Evolutionary conservation across 2,888 invertebrate genomes (phyloP).

Genomic region (Andrena haemorrhoa): DNA sequence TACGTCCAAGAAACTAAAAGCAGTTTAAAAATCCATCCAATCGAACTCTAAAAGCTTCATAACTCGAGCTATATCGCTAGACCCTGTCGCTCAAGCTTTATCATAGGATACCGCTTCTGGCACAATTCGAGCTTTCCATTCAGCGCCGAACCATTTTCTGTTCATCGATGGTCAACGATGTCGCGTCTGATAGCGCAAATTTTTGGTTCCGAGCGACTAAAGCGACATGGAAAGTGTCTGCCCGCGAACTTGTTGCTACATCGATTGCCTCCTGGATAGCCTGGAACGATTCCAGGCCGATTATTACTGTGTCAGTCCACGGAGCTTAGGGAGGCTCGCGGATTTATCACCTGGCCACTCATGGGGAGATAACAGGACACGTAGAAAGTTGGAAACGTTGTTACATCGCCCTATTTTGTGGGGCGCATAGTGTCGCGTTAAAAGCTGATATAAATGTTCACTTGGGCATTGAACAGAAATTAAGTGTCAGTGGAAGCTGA

Average conservation of each 20-base stretch:
- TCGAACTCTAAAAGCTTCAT: no score
- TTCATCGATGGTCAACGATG: constrained; percentile 3
- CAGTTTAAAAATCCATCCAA: no score
- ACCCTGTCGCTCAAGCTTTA: no score
- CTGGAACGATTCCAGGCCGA: constrained; percentile 74
- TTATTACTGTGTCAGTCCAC: constrained; percentile 41
- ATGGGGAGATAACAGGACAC: not conserved
- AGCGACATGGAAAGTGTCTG: constrained; percentile 2
- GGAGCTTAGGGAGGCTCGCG: constrained; percentile 22
- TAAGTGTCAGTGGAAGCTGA: no score
- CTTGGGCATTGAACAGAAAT: no score
- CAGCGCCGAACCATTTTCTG: not conserved
- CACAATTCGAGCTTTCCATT: constrained; percentile 13
- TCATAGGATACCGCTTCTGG: no score
- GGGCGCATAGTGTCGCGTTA: not conserved
- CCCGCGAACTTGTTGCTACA: constrained; percentile 73
- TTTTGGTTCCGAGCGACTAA: constrained; percentile 1
- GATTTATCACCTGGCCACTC: constrained; percentile 28
- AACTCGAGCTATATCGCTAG: no score
- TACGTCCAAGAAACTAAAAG: no score
- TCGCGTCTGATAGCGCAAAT: not conserved
- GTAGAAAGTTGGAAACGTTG: not conserved
- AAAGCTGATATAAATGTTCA: not conserved
- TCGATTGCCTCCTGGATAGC: constrained; percentile 46
- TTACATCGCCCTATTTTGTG: not conserved